Percentiles rank a stretch among this genome's conserved stretches.
phyloP scores from a whole-genome alignment of 2,888 invertebrate species.

The Alloplasta piceator region DNA sequence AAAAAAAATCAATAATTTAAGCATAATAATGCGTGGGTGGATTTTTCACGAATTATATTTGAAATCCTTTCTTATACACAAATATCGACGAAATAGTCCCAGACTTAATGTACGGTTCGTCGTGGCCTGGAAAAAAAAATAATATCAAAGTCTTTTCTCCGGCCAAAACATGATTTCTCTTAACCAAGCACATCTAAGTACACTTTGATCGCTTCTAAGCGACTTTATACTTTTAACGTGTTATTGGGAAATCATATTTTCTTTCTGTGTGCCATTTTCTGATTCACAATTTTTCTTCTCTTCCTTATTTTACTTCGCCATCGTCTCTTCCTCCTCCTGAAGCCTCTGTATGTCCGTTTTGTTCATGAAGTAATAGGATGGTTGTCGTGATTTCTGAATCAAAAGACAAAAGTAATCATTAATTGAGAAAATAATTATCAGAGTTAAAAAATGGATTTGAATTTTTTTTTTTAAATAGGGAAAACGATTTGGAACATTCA shows the following conservation, averaged over 20 bases:
- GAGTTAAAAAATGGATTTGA: too few relatives aligned
- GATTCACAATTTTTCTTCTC: not conserved
- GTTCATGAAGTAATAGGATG: conserved; percentile 96
- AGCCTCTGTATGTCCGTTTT: conserved; percentile 93
- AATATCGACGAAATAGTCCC: conserved; percentile 46
- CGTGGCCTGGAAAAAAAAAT: not conserved
- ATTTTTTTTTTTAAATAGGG: too few relatives aligned
- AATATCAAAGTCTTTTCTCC: conserved; percentile 1
- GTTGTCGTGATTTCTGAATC: conserved; percentile 90
- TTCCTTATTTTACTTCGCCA: conserved; percentile 73
- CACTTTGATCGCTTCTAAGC: conserved; percentile 25
- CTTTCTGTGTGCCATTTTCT: not conserved
- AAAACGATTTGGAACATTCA: too few relatives aligned
- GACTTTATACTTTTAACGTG: conserved; percentile 27
- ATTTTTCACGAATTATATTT: conserved; percentile 45
- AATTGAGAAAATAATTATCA: too few relatives aligned
- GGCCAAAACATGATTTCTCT: too few relatives aligned
- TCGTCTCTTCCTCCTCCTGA: conserved; percentile 92
- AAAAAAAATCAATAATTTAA: too few relatives aligned
- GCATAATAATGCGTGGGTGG: too few relatives aligned
- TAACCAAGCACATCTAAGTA: conserved; percentile 30
- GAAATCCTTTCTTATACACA: conserved; percentile 40
- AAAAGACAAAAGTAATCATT: conserved; percentile 13
- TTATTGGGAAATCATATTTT: conserved; percentile 28
- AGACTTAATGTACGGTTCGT: too few relatives aligned